phyloP scores from a whole-genome alignment of 1,140 invertebrate genomes.

The Seison nebaliae region DNA sequence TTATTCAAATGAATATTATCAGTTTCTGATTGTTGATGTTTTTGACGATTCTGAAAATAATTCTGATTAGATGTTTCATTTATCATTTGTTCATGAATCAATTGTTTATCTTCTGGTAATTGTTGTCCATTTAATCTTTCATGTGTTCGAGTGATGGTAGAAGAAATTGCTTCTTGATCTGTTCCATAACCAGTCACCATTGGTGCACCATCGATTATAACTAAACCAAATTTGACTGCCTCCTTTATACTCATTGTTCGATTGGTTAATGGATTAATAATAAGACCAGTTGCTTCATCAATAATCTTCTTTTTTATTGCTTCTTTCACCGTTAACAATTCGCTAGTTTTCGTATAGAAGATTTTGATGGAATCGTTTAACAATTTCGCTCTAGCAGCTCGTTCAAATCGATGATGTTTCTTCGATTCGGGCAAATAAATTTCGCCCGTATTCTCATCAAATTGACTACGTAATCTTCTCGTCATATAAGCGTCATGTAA shows the following conservation, averaged over 20 bases:
- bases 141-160: background rate
- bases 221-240: conserved; percentile 6
- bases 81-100: no score
- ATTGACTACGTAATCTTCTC: conserved; percentile 3
- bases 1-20: no score
- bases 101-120: no score
- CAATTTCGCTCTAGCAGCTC: conserved; percentile 4
- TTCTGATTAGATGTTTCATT: no score
- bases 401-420: conserved; percentile 5
- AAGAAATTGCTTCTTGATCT: background rate
- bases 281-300: conserved; percentile 6
- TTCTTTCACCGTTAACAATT: conserved; percentile 7
- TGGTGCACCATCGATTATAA: conserved; percentile 7
- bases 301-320: conserved; percentile 2
- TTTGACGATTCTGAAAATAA: no score
- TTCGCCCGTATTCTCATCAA: conserved; percentile 11
- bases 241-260: conserved; percentile 4
- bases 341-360: conserved; percentile 7
- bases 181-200: conserved; percentile 1
- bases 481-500: conserved; percentile 6
- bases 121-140: background rate
- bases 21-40: no score
- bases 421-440: conserved; percentile 1
- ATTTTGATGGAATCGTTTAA: conserved; percentile 7
- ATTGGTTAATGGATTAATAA: conserved; percentile 2